Base-by-base conservation (phyloP, 1,140 invertebrate genomes). In the Drosophila busckii region DNA sequence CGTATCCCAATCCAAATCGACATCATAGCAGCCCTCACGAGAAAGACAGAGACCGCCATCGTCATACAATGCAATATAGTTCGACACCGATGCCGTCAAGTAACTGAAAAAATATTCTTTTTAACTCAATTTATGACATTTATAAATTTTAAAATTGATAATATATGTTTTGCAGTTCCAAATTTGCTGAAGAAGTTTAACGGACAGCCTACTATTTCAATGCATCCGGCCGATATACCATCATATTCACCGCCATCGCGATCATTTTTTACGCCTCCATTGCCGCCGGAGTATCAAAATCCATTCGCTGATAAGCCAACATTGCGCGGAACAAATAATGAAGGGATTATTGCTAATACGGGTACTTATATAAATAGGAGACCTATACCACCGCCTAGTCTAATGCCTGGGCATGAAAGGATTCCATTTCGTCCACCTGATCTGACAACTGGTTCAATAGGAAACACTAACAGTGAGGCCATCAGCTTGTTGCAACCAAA, bases 221-320 rank as follows among this genome's bases (percentile, higher is more conserved):
- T 90, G 75, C 89, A 89, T 61, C 64, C 75, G 12, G 89, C 88
- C 2, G 93, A 94, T 54, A 89, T 93, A 48, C 93, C 93, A 8
- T 94, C 93, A n/a, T 95, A 95, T 87, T 92, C 93, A 6, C 94
- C 94, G 6, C 93, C 94, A 2, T 92, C 92, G 10, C 87, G 94
- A 49, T 90, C 92, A 1, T 92, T 94, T 56, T 93, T 95, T 84
- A 95, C 93, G 0, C 94, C 94, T 0, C 93, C 93, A 0, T 70
- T 94, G 40, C 93, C 93, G 3, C 93, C 92, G 1, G 93, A 93
- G 82, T 94, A 93, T 70, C 89, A 91, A 9, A 93, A 94, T 87
- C 94, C 94, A 0, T 95, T 95, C 76, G 93, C 93, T 2, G 93
- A 95, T 71, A 95, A 94, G 83, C 94, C 94, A 19, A 95, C 94